Conservation (phyloP, 2,797 vertebrate genomes). For the Calcarius lapponicus region DNA sequence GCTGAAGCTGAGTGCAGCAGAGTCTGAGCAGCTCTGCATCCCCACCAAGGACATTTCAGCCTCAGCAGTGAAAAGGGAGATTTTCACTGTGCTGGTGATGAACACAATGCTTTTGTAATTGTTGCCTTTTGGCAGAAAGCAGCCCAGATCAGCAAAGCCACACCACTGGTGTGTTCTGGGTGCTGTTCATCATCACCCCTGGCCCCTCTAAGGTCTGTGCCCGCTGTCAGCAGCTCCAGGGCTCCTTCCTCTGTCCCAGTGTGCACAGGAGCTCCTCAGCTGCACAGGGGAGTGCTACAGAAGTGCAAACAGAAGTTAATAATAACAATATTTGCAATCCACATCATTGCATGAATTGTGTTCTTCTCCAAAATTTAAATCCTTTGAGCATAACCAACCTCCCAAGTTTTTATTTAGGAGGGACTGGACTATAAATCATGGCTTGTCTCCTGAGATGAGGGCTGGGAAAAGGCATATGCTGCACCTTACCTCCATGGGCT, state of each 20-base stretch:
- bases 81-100: neutral
- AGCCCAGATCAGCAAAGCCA: neutral
- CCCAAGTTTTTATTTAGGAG: neutral
- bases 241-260: neutral
- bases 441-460: neutral
- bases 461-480: neutral
- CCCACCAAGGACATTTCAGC: neutral
- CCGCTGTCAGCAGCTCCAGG: accelerated
- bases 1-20: neutral
- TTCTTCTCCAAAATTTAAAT: neutral
- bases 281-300: accelerated
- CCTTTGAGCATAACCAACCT: neutral
- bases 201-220: accelerated
- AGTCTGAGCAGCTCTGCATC: neutral
- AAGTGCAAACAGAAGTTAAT: neutral
- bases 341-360: accelerated
- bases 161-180: neutral
- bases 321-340: neutral
- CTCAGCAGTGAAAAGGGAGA: neutral
- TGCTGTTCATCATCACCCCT: neutral
- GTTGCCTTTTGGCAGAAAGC: neutral
- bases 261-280: neutral
- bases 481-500: neutral
- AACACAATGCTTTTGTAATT: neutral
- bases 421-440: neutral